Conservation (phyloP, 2,113 vertebrate species). For the Nesogale talazaci region DNA sequence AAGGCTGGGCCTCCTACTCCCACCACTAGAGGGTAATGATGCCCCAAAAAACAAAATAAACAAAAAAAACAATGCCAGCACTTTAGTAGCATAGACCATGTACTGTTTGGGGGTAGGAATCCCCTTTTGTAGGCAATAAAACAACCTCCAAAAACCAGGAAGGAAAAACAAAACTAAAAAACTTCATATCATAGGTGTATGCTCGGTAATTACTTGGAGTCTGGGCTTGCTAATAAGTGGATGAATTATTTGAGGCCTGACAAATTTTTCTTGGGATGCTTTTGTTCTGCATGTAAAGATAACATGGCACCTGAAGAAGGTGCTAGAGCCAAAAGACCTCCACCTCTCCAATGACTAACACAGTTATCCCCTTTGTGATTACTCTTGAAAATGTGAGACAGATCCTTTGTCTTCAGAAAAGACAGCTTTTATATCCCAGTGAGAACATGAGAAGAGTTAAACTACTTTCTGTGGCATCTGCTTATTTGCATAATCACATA, state of each 20-base stretch:
- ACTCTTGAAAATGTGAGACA: slow-evolving; percentile 80
- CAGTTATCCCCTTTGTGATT: slow-evolving; percentile 81
- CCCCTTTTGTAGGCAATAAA: background rate
- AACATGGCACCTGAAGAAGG: slow-evolving; percentile 72
- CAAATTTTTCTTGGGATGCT: slow-evolving; percentile 38
- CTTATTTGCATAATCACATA: slow-evolving; percentile 80
- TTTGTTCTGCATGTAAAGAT: slow-evolving; percentile 45
- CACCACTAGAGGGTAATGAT: no score
- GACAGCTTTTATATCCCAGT: slow-evolving; percentile 83
- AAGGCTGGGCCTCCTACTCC: no score
- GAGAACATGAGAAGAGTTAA: slow-evolving; percentile 77
- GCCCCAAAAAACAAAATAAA: no score
- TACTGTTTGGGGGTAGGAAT: background rate
- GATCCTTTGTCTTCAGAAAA: slow-evolving; percentile 78
- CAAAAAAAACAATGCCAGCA: slow-evolving; percentile 44
- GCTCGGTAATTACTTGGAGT: slow-evolving; percentile 24
- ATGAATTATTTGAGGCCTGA: slow-evolving; percentile 37
- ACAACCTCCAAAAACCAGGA: background rate
- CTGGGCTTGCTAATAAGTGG: background rate
- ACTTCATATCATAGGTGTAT: background rate
- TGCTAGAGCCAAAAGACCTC: background rate
- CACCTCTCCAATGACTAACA: slow-evolving; percentile 74
- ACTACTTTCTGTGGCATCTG: slow-evolving; percentile 80
- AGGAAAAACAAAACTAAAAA: background rate
- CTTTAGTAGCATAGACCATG: background rate